phyloP scores from a whole-genome alignment of 2,888 invertebrate genomes.

The Papilio demoleus region DNA sequence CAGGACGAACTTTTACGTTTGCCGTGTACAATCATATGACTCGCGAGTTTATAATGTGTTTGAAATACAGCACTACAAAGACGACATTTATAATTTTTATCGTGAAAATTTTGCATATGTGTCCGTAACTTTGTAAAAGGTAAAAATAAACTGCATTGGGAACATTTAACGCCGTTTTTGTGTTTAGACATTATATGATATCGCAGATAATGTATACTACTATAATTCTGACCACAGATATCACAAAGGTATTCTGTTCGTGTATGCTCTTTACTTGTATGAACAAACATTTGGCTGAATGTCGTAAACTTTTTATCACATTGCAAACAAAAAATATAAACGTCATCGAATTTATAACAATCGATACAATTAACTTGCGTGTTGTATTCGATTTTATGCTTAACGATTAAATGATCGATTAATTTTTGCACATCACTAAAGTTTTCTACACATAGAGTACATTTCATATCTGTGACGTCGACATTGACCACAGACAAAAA shows the following conservation, averaged over 20 bases:
- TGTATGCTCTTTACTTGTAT: conserved; percentile 52
- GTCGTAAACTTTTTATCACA: conserved; percentile 51
- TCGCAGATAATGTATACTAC: conserved; percentile 46
- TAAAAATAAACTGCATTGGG: conserved; percentile 43
- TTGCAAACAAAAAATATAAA: conserved; percentile 51
- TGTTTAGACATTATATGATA: conserved; percentile 51
- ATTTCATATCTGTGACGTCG: conserved; percentile 53
- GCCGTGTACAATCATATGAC: conserved; percentile 48
- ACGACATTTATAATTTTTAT: conserved; percentile 46
- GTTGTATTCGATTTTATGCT: conserved; percentile 51
- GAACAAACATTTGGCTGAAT: conserved; percentile 53
- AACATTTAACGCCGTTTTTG: conserved; percentile 43
- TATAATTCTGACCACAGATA: conserved; percentile 54
- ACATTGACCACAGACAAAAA: conserved; percentile 54
- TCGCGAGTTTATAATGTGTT: conserved; percentile 45
- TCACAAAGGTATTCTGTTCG: conserved; percentile 52
- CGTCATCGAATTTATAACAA: conserved; percentile 53
- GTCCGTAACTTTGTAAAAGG: conserved; percentile 42
- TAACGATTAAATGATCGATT: conserved; percentile 51
- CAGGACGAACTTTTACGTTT: conserved; percentile 44
- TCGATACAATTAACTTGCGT: conserved; percentile 48
- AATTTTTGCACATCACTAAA: conserved; percentile 49
- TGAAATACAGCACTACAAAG: conserved; percentile 46
- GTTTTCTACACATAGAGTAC: conserved; percentile 49
- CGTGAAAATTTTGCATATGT: conserved; percentile 48